These are phyloP conservation scores for Elgonia sp. DNA, from an alignment of 2,888 invertebrate genomes.

Conservation along the genomic window DNA sequence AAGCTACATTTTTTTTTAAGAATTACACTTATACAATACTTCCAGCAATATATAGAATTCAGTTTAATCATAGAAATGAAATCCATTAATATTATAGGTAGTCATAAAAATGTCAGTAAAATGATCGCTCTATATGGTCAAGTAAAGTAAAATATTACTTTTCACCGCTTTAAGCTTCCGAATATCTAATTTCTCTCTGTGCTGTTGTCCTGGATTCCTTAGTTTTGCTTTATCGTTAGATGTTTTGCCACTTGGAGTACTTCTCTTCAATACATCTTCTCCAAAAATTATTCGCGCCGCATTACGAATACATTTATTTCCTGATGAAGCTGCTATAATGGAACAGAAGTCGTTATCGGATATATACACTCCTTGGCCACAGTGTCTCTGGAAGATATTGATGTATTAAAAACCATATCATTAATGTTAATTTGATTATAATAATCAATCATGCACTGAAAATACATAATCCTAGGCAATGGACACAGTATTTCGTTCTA, in stretches of 20 bases:
- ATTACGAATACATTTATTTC: constrained; percentile 1
- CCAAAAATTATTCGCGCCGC: constrained; percentile 6
- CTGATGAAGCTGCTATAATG: background rate
- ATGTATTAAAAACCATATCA: too few relatives aligned
- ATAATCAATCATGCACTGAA: background rate
- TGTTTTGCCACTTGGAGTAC: constrained; percentile 25
- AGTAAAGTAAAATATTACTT: constrained; percentile 23
- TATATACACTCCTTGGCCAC: constrained; percentile 21
- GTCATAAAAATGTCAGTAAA: too few relatives aligned
- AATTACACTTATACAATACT: too few relatives aligned
- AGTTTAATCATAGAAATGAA: too few relatives aligned
- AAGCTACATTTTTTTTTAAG: too few relatives aligned
- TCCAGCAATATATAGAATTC: too few relatives aligned
- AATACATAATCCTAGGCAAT: too few relatives aligned
- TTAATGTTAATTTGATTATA: background rate
- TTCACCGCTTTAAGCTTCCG: constrained; percentile 13
- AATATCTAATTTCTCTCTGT: constrained; percentile 12
- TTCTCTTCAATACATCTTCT: constrained; percentile 1
- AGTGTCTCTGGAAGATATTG: constrained; percentile 22
- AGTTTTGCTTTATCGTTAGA: background rate
- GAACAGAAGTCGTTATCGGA: background rate
- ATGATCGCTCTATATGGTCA: too few relatives aligned
- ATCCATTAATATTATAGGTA: too few relatives aligned
- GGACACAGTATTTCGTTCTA: too few relatives aligned
- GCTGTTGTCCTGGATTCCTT: background rate